A percentile compares a stretch with the other conserved stretches of the same genome.
phyloP scores from a whole-genome alignment of 2,113 vertebrate genomes.

The Centropus unirufus region DNA sequence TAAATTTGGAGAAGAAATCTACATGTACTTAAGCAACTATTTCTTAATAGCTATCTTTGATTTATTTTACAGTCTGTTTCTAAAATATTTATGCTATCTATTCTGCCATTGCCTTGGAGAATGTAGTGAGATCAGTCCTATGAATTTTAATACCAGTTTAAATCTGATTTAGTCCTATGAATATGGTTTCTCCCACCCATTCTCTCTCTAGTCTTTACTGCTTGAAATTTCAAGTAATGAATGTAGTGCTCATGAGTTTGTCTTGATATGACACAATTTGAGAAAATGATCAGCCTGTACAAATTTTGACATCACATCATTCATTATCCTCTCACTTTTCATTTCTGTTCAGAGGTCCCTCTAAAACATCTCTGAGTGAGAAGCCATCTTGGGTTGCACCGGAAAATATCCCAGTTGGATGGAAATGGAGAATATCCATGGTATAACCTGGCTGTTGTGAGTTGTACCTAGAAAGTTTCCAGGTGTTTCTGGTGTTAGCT shows the following conservation, averaged over 20 bases:
- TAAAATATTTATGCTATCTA: conserved; percentile 13
- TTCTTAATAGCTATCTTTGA: background rate
- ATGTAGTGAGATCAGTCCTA: background rate
- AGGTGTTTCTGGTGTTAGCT: background rate
- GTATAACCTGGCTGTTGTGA: background rate
- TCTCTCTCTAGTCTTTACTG: background rate
- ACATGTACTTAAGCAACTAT: background rate
- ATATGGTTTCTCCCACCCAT: background rate
- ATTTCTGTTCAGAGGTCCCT: background rate
- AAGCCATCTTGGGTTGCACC: background rate
- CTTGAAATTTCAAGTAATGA: background rate
- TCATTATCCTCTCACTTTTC: background rate
- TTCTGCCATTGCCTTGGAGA: background rate
- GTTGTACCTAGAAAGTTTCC: background rate
- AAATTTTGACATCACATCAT: background rate
- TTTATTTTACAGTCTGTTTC: background rate
- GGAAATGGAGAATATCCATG: background rate
- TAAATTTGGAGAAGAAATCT: background rate
- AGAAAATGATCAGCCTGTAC: background rate
- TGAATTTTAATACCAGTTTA: background rate
- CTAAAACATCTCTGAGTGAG: background rate
- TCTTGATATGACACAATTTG: background rate
- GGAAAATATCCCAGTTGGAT: background rate
- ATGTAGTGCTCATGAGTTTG: background rate
- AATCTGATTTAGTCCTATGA: background rate